These are phyloP conservation scores for Congeria kusceri DNA, from an alignment of 2,888 invertebrate genomes.

Conservation along the genomic window DNA sequence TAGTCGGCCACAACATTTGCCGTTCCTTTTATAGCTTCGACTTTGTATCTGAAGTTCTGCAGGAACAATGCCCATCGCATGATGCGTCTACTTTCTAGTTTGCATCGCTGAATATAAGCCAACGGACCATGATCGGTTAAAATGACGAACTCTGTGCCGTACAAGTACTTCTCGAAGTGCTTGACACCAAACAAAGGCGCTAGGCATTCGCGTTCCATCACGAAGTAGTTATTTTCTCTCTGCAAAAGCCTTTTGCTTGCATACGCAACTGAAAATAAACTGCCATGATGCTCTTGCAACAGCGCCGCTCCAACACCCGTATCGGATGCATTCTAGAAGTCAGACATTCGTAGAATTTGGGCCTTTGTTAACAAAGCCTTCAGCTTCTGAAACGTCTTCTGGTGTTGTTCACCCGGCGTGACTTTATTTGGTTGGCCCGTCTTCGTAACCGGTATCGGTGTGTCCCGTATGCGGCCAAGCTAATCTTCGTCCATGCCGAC, in stretches of 20 bases:
- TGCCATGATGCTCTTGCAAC: conserved; percentile 50
- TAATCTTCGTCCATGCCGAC: too few relatives aligned
- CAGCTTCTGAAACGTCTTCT: background rate
- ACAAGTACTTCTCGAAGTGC: conserved; percentile 43
- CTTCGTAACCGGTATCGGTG: too few relatives aligned
- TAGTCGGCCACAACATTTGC: too few relatives aligned
- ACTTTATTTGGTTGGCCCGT: too few relatives aligned
- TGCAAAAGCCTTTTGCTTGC: conserved; percentile 60
- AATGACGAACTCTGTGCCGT: conserved; percentile 17
- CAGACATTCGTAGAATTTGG: background rate
- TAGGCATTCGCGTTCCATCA: conserved; percentile 66
- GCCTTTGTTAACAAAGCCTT: background rate
- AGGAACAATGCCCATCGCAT: conserved; percentile 30
- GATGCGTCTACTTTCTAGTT: background rate
- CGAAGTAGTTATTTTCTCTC: conserved; percentile 62
- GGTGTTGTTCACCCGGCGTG: too few relatives aligned
- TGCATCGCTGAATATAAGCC: background rate
- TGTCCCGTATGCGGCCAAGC: too few relatives aligned
- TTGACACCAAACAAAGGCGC: conserved; percentile 61
- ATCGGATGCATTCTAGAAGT: conserved; percentile 61
- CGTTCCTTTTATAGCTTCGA: conserved; percentile 6
- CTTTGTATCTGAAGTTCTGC: conserved; percentile 14
- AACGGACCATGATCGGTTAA: background rate
- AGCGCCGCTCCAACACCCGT: conserved; percentile 72
- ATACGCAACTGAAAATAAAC: conserved; percentile 66